Evolutionary conservation across 1,140 invertebrate species (phyloP).

Genomic region (Chironomus tepperi): DNA sequence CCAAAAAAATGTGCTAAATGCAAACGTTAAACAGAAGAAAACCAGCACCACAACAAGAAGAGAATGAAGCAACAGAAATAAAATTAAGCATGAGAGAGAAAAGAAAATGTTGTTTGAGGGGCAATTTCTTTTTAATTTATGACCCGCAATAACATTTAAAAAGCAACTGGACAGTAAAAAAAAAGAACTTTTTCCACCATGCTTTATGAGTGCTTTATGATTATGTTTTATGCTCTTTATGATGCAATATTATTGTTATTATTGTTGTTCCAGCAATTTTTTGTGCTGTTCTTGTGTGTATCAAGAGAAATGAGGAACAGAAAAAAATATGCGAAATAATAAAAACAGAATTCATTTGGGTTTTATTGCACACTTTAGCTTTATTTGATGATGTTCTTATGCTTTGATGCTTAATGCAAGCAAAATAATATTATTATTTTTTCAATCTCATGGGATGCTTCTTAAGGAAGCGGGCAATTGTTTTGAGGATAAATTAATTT

Average conservation of each 20-base stretch:
- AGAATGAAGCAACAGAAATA: neutral
- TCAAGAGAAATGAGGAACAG: too few relatives aligned
- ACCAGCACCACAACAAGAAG: neutral
- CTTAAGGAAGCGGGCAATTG: too few relatives aligned
- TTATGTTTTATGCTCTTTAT: slow-evolving; percentile 14
- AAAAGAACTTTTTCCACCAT: neutral
- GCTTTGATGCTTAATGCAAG: too few relatives aligned
- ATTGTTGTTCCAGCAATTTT: too few relatives aligned
- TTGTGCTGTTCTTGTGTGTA: too few relatives aligned
- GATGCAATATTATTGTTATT: neutral
- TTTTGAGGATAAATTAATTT: too few relatives aligned
- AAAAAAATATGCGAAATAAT: too few relatives aligned
- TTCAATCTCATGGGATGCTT: too few relatives aligned
- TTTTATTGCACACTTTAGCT: too few relatives aligned
- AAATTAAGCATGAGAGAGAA: neutral
- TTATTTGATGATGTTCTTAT: too few relatives aligned
- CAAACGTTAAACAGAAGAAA: neutral
- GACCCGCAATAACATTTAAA: slow-evolving; percentile 7
- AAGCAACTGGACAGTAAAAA: neutral
- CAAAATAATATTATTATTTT: too few relatives aligned
- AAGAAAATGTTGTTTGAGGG: neutral
- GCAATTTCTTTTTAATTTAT: slow-evolving; percentile 6
- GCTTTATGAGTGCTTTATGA: neutral
- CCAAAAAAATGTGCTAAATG: neutral
- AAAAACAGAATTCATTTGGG: too few relatives aligned